Evolutionary conservation across 1,140 invertebrate genomes (phyloP).

Genomic region (Ladona fulva): DNA sequence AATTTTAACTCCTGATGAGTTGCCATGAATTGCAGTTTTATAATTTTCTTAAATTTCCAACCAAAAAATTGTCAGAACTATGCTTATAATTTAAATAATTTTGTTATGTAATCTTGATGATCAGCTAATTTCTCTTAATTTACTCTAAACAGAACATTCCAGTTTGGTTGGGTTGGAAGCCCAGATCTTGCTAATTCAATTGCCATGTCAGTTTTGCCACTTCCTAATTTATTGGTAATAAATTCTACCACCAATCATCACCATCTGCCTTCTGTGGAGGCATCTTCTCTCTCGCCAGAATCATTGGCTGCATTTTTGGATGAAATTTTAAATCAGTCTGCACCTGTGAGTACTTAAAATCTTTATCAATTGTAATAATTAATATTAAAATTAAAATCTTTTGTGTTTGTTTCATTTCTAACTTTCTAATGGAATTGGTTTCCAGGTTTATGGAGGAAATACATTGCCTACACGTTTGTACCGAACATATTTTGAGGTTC

Average conservation of each 20-base stretch:
- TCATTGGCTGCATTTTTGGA: constrained; percentile 70
- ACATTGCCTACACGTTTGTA: constrained; percentile 59
- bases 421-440: constrained; percentile 25
- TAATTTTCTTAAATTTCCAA: too few relatives aligned
- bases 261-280: constrained; percentile 69
- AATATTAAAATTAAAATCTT: too few relatives aligned
- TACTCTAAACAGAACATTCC: constrained; percentile 51
- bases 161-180: constrained; percentile 83
- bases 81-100: neutral
- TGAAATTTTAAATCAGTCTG: constrained; percentile 59
- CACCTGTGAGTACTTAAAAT: constrained; percentile 50
- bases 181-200: constrained; percentile 83
- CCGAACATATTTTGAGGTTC: constrained; percentile 66
- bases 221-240: constrained; percentile 80
- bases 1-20: too few relatives aligned
- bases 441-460: constrained; percentile 72
- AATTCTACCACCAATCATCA: constrained; percentile 86
- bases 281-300: constrained; percentile 64
- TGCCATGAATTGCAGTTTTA: too few relatives aligned
- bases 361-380: neutral
- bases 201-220: constrained; percentile 69
- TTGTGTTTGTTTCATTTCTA: too few relatives aligned
- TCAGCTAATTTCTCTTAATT: constrained; percentile 17
- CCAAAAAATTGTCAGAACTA: too few relatives aligned
- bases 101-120: neutral